Evolutionary conservation across 37 sponge, comb jelly and placozoan genomes (phyloP).

Genomic region (Lycopodina hypogea): DNA sequence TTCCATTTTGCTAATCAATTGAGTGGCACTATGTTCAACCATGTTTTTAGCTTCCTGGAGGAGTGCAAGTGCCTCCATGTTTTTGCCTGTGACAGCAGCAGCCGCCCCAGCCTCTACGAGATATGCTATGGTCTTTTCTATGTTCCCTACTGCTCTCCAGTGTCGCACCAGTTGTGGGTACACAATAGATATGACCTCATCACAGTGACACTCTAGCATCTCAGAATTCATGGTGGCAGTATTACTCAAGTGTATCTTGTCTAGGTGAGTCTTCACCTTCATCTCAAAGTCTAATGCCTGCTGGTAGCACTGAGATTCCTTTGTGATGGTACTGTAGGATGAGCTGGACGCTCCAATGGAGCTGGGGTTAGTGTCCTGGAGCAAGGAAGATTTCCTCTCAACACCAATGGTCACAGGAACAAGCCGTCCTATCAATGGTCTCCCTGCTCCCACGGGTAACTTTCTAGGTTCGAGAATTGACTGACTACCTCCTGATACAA

Average conservation of each 20-base stretch:
- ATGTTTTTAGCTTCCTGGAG: conserved; percentile 65
- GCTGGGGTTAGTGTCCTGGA: not conserved
- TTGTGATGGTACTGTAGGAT: not conserved
- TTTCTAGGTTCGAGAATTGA: not conserved
- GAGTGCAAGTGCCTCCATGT: conserved; percentile 75
- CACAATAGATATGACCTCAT: conserved; percentile 69
- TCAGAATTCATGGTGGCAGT: not conserved
- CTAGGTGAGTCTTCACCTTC: not conserved
- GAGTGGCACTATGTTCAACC: not conserved
- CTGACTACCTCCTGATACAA: conserved; percentile 28
- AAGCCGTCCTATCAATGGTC: not conserved
- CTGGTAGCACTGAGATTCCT: no score
- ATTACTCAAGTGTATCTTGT: not conserved
- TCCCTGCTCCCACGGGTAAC: not conserved
- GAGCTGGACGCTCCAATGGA: no score
- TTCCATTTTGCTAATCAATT: conserved; percentile 22
- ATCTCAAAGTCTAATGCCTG: no score
- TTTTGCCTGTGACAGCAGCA: conserved; percentile 59
- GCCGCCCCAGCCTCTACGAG: conserved; percentile 75
- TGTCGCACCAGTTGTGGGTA: conserved; percentile 90
- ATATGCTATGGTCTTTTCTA: conserved; percentile 57
- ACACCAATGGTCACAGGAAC: not conserved
- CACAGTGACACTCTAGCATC: conserved; percentile 76
- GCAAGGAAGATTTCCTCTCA: not conserved
- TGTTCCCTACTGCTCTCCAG: conserved; percentile 73